Percentiles rank a stretch among this genome's conserved stretches.
These are phyloP conservation scores for Cephus runcator DNA, from an alignment of 2,888 invertebrate genomes.

Conservation along the genomic window DNA sequence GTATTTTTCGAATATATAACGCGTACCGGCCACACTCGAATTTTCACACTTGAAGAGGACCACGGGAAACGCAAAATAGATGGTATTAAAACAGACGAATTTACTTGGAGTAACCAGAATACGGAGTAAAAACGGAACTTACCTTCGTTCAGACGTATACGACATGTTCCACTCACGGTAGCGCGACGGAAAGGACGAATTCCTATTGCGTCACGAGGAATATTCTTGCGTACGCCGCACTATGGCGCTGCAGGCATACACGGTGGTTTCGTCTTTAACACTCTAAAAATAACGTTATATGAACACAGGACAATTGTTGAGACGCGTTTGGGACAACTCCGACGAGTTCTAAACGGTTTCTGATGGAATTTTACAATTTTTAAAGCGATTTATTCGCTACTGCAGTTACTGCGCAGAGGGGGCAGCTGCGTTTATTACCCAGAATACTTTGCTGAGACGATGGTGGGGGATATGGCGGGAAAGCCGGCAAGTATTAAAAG, in stretches of 20 bases:
- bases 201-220: slow-evolving; percentile 60
- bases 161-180: slow-evolving; percentile 86
- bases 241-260: slow-evolving; percentile 47
- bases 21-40: slow-evolving; percentile 3
- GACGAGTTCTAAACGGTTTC: not conserved
- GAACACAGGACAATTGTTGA: not conserved
- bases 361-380: slow-evolving; percentile 9
- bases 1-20: slow-evolving; percentile 26
- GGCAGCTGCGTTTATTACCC: slow-evolving; percentile 48
- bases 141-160: slow-evolving; percentile 83
- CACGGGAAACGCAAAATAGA: not conserved
- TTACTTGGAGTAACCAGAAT: slow-evolving; percentile 11
- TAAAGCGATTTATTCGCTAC: slow-evolving; percentile 14
- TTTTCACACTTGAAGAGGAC: not conserved
- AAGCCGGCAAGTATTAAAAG: slow-evolving; percentile 26
- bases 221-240: slow-evolving; percentile 43
- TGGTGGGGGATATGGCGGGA: slow-evolving; percentile 30
- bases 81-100: not conserved
- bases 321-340: not conserved
- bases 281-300: not conserved
- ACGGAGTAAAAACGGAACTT: slow-evolving; percentile 69
- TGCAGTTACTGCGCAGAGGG: slow-evolving; percentile 39
- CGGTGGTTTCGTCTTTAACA: not conserved
- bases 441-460: slow-evolving; percentile 12
- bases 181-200: slow-evolving; percentile 77